Conservation (phyloP, 2,797 vertebrate genomes). For the Setipinna tenuifilis region DNA sequence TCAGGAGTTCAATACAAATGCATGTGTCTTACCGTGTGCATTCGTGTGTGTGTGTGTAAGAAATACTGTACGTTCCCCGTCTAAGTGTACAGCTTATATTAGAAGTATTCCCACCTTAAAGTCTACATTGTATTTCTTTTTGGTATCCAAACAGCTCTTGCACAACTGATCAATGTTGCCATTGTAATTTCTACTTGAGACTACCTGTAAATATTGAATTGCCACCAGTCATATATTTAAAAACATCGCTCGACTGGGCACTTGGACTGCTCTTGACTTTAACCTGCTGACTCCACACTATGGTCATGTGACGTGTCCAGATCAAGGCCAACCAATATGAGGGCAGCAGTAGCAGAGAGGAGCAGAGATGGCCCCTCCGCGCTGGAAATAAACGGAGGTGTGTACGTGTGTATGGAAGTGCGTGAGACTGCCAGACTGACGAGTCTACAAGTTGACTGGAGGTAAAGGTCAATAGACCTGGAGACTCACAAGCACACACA, state of each 20-base stretch:
- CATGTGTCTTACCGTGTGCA: neutral
- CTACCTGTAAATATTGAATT: neutral
- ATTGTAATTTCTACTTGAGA: neutral
- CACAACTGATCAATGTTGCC: neutral
- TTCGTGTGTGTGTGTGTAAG: no score
- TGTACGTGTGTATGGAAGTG: neutral
- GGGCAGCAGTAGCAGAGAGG: neutral
- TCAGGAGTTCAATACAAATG: neutral
- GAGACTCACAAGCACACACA: conserved; percentile 26
- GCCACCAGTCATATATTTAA: neutral
- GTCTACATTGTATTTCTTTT: neutral
- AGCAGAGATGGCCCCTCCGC: neutral
- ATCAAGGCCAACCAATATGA: conserved; percentile 1
- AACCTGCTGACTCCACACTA: conserved; percentile 22
- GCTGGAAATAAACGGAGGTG: neutral
- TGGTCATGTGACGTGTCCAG: neutral
- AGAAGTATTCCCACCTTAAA: neutral
- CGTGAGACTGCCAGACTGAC: neutral
- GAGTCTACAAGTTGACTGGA: neutral
- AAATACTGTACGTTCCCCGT: no score
- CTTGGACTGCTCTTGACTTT: neutral
- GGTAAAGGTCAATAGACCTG: neutral
- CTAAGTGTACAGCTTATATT: no score
- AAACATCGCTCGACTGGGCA: neutral
- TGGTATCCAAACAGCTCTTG: neutral